Evolutionary conservation across 2,888 invertebrate species (phyloP).

Genomic region (Synergus japonicus): DNA sequence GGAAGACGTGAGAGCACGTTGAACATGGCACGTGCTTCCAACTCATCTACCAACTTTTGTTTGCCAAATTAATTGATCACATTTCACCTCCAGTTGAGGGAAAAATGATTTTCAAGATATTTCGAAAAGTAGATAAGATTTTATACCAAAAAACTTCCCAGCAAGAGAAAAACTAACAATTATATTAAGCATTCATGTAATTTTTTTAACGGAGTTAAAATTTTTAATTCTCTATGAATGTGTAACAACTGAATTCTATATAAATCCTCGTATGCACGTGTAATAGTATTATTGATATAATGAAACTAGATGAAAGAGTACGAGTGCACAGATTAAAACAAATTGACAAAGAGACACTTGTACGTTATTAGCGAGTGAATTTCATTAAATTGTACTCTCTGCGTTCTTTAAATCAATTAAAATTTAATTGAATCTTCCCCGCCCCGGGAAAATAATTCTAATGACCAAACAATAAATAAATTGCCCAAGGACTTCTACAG

Average conservation of each 20-base stretch:
- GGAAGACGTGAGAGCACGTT: slow-evolving; percentile 33
- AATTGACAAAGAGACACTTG: slow-evolving; percentile 2
- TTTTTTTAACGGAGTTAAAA: too few species aligned
- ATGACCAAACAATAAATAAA: too few species aligned
- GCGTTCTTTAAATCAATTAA: background rate
- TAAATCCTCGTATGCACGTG: background rate
- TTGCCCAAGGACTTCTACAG: too few species aligned
- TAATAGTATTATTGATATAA: too few species aligned
- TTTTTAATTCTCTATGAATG: background rate
- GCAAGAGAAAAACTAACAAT: background rate
- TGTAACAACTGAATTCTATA: background rate
- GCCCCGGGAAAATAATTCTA: background rate
- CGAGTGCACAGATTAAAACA: background rate
- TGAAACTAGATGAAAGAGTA: background rate
- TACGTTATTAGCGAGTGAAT: background rate
- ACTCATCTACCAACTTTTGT: slow-evolving; percentile 21
- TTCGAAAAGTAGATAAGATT: background rate
- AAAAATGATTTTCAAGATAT: background rate
- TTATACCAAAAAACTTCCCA: background rate
- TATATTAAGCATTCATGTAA: background rate
- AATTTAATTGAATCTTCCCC: background rate
- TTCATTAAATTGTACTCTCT: background rate
- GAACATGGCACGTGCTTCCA: slow-evolving; percentile 16
- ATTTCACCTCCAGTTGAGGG: background rate
- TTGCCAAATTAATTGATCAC: slow-evolving; percentile 20